Evolutionary conservation across 2,113 vertebrate species (phyloP).

Genomic region (Tichodroma muraria): DNA sequence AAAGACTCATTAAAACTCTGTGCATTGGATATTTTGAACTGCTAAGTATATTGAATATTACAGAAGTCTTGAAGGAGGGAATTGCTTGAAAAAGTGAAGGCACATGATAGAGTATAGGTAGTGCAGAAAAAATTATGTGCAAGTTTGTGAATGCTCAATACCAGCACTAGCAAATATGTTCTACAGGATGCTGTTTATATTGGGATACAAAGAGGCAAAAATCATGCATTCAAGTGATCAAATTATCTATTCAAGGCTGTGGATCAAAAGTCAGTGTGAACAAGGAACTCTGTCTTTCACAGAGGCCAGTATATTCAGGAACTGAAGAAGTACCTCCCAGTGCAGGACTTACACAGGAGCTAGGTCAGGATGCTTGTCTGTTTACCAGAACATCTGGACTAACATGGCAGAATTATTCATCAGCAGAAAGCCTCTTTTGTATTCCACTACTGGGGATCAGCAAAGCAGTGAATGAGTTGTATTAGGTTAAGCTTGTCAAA

Average conservation of each 20-base stretch:
- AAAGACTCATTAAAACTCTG: background rate
- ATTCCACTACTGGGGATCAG: background rate
- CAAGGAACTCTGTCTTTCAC: background rate
- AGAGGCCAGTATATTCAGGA: background rate
- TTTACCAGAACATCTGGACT: background rate
- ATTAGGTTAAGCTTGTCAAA: background rate
- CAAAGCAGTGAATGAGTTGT: background rate
- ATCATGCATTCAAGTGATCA: background rate
- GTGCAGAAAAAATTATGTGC: background rate
- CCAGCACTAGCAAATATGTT: background rate
- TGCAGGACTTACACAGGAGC: background rate
- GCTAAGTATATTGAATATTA: background rate
- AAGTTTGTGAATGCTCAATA: background rate
- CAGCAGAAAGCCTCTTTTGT: background rate
- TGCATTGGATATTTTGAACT: background rate
- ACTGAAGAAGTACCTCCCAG: background rate
- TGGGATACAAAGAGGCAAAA: background rate
- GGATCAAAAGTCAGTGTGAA: background rate
- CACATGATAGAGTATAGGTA: background rate
- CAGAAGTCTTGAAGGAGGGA: background rate
- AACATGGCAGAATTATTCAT: background rate
- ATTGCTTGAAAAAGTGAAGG: background rate
- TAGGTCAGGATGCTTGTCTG: background rate
- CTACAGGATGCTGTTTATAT: background rate
- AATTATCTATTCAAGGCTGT: background rate